Conservation (phyloP, 2,113 vertebrate genomes). For the Geococcyx californianus region DNA sequence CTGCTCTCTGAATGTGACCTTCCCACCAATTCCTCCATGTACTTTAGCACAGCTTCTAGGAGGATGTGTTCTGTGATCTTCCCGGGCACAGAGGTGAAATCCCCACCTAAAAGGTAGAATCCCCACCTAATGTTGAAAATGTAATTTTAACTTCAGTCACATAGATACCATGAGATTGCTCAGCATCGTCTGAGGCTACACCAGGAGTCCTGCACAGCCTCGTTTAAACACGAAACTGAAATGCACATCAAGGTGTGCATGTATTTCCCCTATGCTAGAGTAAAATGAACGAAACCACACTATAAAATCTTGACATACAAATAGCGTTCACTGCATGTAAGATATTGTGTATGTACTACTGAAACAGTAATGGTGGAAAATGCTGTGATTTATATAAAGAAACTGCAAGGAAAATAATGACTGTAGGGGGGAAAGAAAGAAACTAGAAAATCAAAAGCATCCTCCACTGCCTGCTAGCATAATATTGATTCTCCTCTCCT, state of each 20-base stretch:
- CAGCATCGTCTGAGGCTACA: neutral
- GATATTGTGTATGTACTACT: neutral
- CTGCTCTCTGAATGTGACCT: no score
- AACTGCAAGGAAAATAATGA: neutral
- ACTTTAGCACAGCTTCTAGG: no score
- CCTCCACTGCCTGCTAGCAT: neutral
- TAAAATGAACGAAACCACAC: neutral
- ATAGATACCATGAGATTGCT: neutral
- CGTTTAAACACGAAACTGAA: neutral
- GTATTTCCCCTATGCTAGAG: neutral
- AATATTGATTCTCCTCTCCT: neutral
- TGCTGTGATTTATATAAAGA: neutral
- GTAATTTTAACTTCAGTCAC: neutral
- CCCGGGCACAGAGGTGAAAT: no score
- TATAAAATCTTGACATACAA: neutral
- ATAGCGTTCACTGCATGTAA: neutral
- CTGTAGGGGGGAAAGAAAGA: neutral
- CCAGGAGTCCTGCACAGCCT: neutral
- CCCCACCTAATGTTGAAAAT: neutral
- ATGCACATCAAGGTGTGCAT: neutral
- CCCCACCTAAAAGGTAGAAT: neutral
- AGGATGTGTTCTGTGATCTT: no score
- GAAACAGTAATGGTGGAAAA: neutral
- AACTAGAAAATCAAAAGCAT: constrained; percentile 12
- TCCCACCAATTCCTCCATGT: no score